phyloP scores from a whole-genome alignment of 2,113 vertebrate species.

The Microtus ochrogaster region DNA sequence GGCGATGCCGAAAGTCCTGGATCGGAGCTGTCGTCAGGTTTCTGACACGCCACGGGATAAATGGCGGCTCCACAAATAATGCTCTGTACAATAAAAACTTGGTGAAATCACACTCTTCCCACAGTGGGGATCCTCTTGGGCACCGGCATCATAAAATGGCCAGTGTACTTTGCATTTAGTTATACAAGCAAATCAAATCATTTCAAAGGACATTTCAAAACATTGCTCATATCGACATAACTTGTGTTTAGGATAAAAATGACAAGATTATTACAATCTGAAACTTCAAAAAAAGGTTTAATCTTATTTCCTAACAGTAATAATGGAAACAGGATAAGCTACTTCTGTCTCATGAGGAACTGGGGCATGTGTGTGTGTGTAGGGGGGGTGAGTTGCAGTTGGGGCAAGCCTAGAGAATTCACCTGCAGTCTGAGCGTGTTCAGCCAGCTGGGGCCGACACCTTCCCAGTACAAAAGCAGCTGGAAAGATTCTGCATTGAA shows the following conservation, averaged over 20 bases:
- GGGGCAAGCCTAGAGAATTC: neutral
- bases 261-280: neutral
- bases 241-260: neutral
- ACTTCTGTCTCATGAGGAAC: neutral
- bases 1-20: neutral
- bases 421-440: neutral
- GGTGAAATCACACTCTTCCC: neutral
- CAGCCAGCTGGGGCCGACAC: neutral
- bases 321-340: neutral
- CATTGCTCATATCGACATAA: neutral
- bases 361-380: no score
- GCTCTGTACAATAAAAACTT: neutral
- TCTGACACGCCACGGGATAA: neutral
- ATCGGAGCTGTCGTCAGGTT: neutral
- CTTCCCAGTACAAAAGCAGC: neutral
- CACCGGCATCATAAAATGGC: neutral
- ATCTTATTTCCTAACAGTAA: neutral
- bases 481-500: slow-evolving; percentile 38
- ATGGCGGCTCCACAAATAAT: neutral
- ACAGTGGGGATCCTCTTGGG: neutral
- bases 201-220: neutral
- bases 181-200: neutral
- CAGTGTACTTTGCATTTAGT: neutral
- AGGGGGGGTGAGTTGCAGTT: neutral
- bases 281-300: slow-evolving; percentile 1